Base-by-base conservation (phyloP, 1,140 invertebrate species). In the Aphelenchoides besseyi region DNA sequence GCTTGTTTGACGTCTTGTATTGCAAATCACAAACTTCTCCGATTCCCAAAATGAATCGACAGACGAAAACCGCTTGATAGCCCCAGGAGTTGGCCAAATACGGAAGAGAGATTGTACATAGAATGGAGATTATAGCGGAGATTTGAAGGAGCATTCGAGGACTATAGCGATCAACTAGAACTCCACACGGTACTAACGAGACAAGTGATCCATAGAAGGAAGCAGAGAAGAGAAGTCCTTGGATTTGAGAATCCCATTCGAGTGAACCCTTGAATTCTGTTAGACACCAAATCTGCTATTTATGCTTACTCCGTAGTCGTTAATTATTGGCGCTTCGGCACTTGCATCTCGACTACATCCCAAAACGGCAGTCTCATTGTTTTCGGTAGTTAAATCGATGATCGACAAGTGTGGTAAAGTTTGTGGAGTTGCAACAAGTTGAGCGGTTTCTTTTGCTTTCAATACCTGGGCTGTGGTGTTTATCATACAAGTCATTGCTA, bases 401-500 rank as follows among this genome's bases (percentile, higher is more conserved):
- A 8, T 41, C 5, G 37, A 5, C 5, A 41, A 41, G 5, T 3
- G 28, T 18, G 30, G 35, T 67, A 67, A 67, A 67, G 33, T 67
- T 28, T 1, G 5, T 36, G 30, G n/a, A 23, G 29, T n/a, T 3
- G 29, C 37, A 8, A 35, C 29, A 23, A 28, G 12, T 3, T 28
- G 28, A 57, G 5, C 18, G 8, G 37, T 69, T 28, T 36, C 53
- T 16, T 3, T 35, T 63, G 18, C 35, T 12, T 52, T 28, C 32
- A 33, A 8, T 55, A 30, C 3, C 26, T 74, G 57, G 2, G 77
- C 77, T 8, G 77, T 78, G 18, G 75, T 72, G 41, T 78, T 78
- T 1, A 78, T 71, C 77, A 78, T 78, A 61, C 77, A 78, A 29
- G 77, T 78, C 76, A 78, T 78, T 12, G 77, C 71, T 41, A 78